Percentiles rank a stretch among this genome's conserved stretches.
Evolutionary conservation across 2,113 vertebrate genomes (phyloP).

Genomic region (Hippocampus guttulatus): DNA sequence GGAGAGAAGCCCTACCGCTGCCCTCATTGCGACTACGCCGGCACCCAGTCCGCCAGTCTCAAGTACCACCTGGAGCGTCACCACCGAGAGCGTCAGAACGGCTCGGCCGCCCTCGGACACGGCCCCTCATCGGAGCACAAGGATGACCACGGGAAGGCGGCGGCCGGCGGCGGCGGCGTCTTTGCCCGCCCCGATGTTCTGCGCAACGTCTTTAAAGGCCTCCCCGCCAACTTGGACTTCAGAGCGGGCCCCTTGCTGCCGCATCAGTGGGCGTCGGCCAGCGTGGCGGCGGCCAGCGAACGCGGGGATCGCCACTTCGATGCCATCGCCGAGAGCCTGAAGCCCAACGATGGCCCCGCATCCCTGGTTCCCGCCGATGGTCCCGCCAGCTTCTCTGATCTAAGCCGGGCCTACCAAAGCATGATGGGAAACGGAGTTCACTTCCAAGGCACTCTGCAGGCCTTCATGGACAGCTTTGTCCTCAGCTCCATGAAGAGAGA

Average conservation of each 20-base stretch:
- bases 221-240: conserved; percentile 85
- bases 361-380: conserved; percentile 70
- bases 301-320: conserved; percentile 75
- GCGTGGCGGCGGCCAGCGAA: conserved; percentile 75
- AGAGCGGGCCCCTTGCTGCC: conserved; percentile 81
- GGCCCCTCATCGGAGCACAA: conserved; percentile 80
- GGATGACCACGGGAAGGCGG: conserved; percentile 79
- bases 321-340: conserved; percentile 79
- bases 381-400: conserved; percentile 83
- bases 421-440: conserved; percentile 90
- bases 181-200: conserved; percentile 93
- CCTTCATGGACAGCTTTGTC: conserved; percentile 97
- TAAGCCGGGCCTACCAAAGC: conserved; percentile 89
- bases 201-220: conserved; percentile 88
- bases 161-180: conserved; percentile 62
- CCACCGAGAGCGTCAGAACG: conserved; percentile 91
- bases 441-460: conserved; percentile 95
- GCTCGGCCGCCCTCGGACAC: conserved; percentile 78
- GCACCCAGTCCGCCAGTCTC: conserved; percentile 95
- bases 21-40: conserved; percentile 97
- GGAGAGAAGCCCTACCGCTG: conserved; percentile 99
- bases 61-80: conserved; percentile 98
- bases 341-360: conserved; percentile 75
- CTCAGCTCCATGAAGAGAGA: conserved; percentile 92
- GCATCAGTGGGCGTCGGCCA: conserved; percentile 85